These are phyloP conservation scores for Pseudomyrmex concolor DNA, from an alignment of 1,140 invertebrate genomes.

Conservation along the genomic window DNA sequence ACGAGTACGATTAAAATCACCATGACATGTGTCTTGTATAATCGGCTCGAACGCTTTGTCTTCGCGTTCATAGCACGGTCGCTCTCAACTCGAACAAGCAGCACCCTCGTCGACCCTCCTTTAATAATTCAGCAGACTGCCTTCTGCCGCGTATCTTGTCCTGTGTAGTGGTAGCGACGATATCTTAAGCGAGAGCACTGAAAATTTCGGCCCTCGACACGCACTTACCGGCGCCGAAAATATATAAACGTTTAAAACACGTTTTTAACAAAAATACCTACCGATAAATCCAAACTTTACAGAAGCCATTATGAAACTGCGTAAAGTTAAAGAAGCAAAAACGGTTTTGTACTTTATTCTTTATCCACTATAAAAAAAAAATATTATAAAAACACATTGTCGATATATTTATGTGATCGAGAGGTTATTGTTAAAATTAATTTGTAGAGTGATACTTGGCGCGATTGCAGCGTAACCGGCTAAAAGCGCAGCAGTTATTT, in stretches of 20 bases:
- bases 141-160: slow-evolving; percentile 52
- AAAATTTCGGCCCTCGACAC: slow-evolving; percentile 51
- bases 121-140: slow-evolving; percentile 59
- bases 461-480: background rate
- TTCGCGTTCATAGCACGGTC: slow-evolving; percentile 30
- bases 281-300: slow-evolving; percentile 53
- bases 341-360: background rate
- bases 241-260: slow-evolving; percentile 62
- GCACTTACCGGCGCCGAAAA: slow-evolving; percentile 65
- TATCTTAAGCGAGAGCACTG: slow-evolving; percentile 23
- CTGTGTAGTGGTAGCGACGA: slow-evolving; percentile 6
- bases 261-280: background rate
- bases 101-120: slow-evolving; percentile 56
- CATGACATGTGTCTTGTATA: slow-evolving; percentile 44
- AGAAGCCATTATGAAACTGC: background rate
- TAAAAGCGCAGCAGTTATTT: slow-evolving; percentile 63
- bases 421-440: slow-evolving; percentile 39
- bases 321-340: background rate
- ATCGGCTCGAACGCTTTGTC: slow-evolving; percentile 42
- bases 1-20: slow-evolving; percentile 55
- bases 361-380: too few relatives aligned
- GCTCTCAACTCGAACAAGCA: slow-evolving; percentile 55
- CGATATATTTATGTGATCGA: background rate
- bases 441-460: slow-evolving; percentile 13
- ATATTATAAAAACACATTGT: too few relatives aligned